These are phyloP conservation scores for Chlorospingus semifuscus DNA, from an alignment of 2,797 vertebrate species.

Conservation along the genomic window DNA sequence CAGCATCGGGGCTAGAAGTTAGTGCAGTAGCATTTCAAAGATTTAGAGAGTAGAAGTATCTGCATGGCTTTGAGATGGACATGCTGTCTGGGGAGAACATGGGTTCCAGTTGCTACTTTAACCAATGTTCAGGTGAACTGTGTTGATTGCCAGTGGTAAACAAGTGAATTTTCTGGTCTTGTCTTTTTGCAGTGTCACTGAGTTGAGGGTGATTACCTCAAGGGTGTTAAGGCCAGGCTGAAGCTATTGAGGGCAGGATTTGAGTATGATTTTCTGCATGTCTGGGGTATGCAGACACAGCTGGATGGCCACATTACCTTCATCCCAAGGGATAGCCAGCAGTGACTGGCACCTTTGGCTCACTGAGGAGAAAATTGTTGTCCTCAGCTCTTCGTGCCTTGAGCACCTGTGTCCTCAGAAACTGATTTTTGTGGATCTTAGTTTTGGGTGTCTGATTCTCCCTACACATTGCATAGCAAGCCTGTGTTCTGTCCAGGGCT, in stretches of 20 bases:
- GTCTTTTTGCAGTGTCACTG: background rate
- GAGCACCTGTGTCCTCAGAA: background rate
- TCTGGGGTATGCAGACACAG: fast-evolving
- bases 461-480: background rate
- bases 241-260: background rate
- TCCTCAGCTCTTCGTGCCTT: background rate
- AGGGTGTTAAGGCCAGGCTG: background rate
- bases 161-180: background rate
- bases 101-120: background rate
- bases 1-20: background rate
- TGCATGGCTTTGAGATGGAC: background rate
- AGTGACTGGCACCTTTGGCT: background rate
- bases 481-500: fast-evolving
- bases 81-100: background rate
- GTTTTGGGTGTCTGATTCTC: background rate
- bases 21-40: background rate
- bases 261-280: background rate
- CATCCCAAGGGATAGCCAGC: background rate
- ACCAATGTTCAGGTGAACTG: background rate
- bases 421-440: background rate
- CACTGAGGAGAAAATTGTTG: fast-evolving
- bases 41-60: background rate
- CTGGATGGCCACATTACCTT: background rate
- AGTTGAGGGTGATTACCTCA: background rate
- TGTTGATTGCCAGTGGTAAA: background rate